A percentile compares a stretch with the other conserved stretches of the same genome.
Conservation (phyloP, 1,140 invertebrate genomes). For the Ceratina japonica region DNA sequence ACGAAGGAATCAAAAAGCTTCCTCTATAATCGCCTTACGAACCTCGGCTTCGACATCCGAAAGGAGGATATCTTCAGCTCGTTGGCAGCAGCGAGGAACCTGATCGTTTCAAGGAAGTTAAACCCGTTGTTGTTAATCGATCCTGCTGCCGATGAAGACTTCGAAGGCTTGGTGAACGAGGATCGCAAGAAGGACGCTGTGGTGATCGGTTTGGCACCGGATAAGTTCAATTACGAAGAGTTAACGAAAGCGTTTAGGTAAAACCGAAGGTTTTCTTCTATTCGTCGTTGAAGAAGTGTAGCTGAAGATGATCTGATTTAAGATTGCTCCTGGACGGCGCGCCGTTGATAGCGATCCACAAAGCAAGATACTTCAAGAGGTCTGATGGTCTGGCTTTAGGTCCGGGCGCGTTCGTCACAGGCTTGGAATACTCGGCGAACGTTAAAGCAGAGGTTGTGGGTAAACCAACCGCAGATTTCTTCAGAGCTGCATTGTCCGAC, state of each 20-base stretch:
- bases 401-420: conserved; percentile 91
- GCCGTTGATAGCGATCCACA: conserved; percentile 90
- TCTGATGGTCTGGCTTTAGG: conserved; percentile 88
- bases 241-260: conserved; percentile 90
- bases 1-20: conserved; percentile 88
- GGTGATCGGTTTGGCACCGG: conserved; percentile 90
- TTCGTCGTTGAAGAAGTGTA: too few relatives aligned
- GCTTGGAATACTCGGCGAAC: conserved; percentile 88
- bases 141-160: conserved; percentile 87
- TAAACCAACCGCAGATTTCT: conserved; percentile 89
- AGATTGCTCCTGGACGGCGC: conserved; percentile 85
- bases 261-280: too few relatives aligned
- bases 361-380: conserved; percentile 89
- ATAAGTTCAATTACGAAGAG: conserved; percentile 87
- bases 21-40: conserved; percentile 83
- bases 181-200: conserved; percentile 84
- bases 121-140: conserved; percentile 88
- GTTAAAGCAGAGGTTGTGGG: conserved; percentile 86
- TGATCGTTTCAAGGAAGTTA: conserved; percentile 81
- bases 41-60: conserved; percentile 86
- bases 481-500: conserved; percentile 83
- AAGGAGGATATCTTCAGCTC: conserved; percentile 90
- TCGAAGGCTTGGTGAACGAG: conserved; percentile 81
- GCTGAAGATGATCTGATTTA: conserved; percentile 18
- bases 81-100: conserved; percentile 84